Evolutionary conservation across 2,113 vertebrate species (phyloP).

Genomic region (Stictonetta naevosa): DNA sequence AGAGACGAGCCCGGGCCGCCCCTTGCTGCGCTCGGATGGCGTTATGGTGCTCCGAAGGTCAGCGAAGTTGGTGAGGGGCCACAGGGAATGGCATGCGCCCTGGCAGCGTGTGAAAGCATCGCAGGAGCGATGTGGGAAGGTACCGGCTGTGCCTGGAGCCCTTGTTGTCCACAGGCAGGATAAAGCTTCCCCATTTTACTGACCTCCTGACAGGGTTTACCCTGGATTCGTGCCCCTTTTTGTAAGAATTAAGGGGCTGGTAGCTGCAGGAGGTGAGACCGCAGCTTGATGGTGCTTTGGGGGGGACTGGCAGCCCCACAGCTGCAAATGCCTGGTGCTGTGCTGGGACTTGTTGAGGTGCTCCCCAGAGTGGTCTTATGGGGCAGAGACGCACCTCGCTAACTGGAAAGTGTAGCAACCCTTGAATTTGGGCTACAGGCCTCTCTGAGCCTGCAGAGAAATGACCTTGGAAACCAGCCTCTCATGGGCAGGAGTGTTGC

Average conservation of each 20-base stretch:
- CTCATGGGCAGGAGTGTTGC: not conserved
- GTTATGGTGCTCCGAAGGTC: too few relatives aligned
- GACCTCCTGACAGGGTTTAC: not conserved
- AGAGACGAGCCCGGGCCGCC: too few relatives aligned
- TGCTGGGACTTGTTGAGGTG: not conserved
- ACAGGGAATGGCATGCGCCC: too few relatives aligned
- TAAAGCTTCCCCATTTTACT: not conserved
- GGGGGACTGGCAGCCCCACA: not conserved
- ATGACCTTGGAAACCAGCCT: not conserved
- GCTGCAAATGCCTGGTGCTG: not conserved
- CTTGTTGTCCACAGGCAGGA: rapidly evolving
- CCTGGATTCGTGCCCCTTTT: rapidly evolving
- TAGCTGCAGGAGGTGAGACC: rapidly evolving
- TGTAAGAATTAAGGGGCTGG: not conserved
- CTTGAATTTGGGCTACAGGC: not conserved
- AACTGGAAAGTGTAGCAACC: not conserved
- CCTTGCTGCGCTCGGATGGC: too few relatives aligned
- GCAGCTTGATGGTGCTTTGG: not conserved
- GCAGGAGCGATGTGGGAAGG: not conserved
- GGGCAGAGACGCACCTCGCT: not conserved
- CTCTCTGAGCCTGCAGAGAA: too few relatives aligned
- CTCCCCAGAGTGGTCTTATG: rapidly evolving
- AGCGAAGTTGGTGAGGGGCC: too few relatives aligned
- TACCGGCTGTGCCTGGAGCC: not conserved
- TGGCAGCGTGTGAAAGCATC: too few relatives aligned